These are phyloP conservation scores for Ennomos quercinarius DNA, from an alignment of 2,888 invertebrate species.

Conservation along the genomic window DNA sequence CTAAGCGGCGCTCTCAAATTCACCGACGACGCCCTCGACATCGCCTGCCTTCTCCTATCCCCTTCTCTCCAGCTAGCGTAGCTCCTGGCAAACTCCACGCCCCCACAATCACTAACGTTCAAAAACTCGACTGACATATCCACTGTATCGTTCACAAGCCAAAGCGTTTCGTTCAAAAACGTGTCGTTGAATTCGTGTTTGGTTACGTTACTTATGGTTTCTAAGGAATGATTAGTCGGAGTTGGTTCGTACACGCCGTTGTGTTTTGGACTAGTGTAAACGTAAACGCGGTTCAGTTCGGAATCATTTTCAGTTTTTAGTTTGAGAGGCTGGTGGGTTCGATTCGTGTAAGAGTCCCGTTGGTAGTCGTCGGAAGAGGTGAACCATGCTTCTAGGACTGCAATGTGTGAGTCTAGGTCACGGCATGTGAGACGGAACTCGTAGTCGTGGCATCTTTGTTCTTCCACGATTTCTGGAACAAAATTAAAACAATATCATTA, in stretches of 20 bases:
- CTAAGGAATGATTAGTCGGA: constrained; percentile 62
- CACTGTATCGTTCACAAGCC: constrained; percentile 59
- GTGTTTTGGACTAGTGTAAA: constrained; percentile 80
- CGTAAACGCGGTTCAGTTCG: constrained; percentile 71
- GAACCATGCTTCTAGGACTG: constrained; percentile 87
- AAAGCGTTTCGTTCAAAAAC: constrained; percentile 55
- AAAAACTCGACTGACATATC: constrained; percentile 63
- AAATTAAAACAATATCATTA: constrained; percentile 22
- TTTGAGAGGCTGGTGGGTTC: constrained; percentile 46
- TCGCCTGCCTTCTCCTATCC: constrained; percentile 58
- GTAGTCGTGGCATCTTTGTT: constrained; percentile 86
- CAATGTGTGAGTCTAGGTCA: constrained; percentile 86
- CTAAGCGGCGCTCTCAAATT: constrained; percentile 81
- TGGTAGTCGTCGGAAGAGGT: constrained; percentile 69
- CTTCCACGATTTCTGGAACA: constrained; percentile 88
- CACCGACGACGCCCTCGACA: constrained; percentile 62
- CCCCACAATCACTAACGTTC: constrained; percentile 70
- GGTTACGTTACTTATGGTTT: constrained; percentile 47
- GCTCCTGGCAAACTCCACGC: constrained; percentile 65
- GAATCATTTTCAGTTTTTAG: constrained; percentile 74
- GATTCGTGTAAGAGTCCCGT: constrained; percentile 54
- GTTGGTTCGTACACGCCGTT: constrained; percentile 69
- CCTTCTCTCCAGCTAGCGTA: constrained; percentile 79
- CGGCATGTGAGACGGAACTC: constrained; percentile 87
- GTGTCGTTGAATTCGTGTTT: constrained; percentile 33